Conservation (phyloP, 2,113 vertebrate species). For the Eclectus roratus region DNA sequence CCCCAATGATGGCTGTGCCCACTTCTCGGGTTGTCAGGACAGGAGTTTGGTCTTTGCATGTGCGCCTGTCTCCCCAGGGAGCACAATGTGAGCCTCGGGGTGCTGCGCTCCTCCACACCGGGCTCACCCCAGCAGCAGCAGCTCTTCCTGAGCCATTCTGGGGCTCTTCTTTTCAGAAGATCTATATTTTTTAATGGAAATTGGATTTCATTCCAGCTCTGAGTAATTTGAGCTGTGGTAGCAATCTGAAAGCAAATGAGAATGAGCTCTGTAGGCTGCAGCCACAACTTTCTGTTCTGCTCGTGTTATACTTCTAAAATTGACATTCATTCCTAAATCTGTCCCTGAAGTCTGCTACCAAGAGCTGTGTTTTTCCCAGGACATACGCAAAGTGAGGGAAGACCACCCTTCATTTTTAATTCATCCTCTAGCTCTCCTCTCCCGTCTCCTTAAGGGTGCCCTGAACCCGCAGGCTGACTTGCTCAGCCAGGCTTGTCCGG, state of each 20-base stretch:
- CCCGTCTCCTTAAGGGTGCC: not conserved
- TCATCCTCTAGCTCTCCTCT: not conserved
- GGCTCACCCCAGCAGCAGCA: not conserved
- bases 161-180: not conserved
- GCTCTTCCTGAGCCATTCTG: not conserved
- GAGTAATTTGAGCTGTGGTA: slow-evolving; percentile 2
- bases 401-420: not conserved
- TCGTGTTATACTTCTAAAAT: not conserved
- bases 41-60: not conserved
- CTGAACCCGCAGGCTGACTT: not conserved
- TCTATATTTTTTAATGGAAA: not conserved
- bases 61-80: accelerated
- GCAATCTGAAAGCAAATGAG: slow-evolving; percentile 22
- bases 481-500: not conserved
- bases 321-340: not conserved
- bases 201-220: slow-evolving; percentile 7
- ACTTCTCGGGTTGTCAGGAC: not conserved
- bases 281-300: slow-evolving; percentile 1
- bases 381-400: not conserved
- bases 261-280: not conserved
- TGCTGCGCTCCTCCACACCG: accelerated
- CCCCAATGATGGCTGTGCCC: not conserved
- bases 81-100: not conserved
- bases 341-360: not conserved
- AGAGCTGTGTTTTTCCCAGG: not conserved